phyloP scores from a whole-genome alignment of 1,140 invertebrate genomes.

The Meteorus sp. region DNA sequence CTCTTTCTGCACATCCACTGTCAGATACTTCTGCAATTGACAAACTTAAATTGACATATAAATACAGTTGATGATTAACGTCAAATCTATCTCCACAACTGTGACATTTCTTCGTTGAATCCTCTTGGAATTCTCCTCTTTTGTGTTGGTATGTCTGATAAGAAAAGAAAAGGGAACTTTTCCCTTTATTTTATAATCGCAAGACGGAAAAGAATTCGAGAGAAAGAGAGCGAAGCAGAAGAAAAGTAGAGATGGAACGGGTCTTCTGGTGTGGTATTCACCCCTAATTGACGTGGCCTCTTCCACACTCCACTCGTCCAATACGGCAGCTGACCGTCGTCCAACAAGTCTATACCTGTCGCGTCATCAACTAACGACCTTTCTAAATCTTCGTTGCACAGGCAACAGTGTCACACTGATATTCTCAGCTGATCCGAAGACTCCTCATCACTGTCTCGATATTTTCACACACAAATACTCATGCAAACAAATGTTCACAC shows the following conservation, averaged over 20 bases:
- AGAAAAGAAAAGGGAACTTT: not conserved
- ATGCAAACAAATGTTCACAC: too few relatives aligned
- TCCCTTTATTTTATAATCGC: too few relatives aligned
- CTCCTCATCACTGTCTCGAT: constrained; percentile 11
- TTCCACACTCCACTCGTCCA: too few relatives aligned
- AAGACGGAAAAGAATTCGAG: too few relatives aligned
- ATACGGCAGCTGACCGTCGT: constrained; percentile 21
- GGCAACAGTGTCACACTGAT: constrained; percentile 20
- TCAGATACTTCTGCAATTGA: constrained; percentile 23
- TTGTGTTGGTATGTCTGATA: too few relatives aligned
- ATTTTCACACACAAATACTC: not conserved
- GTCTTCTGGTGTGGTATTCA: too few relatives aligned
- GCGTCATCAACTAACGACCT: constrained; percentile 39
- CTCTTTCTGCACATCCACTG: too few relatives aligned
- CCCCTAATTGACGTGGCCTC: constrained; percentile 38
- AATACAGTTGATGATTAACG: constrained; percentile 35
- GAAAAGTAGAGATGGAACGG: too few relatives aligned
- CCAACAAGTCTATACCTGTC: too few relatives aligned
- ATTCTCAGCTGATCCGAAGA: constrained; percentile 5
- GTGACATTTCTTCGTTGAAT: constrained; percentile 44
- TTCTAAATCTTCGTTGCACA: constrained; percentile 24
- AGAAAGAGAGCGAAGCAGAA: too few relatives aligned
- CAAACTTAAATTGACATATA: constrained; percentile 35
- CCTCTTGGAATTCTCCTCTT: not conserved
- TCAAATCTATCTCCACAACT: constrained; percentile 24